A percentile compares a stretch with the other conserved stretches of the same genome.
phyloP scores from a whole-genome alignment of 2,888 invertebrate genomes.

The Strigamia crassipes region DNA sequence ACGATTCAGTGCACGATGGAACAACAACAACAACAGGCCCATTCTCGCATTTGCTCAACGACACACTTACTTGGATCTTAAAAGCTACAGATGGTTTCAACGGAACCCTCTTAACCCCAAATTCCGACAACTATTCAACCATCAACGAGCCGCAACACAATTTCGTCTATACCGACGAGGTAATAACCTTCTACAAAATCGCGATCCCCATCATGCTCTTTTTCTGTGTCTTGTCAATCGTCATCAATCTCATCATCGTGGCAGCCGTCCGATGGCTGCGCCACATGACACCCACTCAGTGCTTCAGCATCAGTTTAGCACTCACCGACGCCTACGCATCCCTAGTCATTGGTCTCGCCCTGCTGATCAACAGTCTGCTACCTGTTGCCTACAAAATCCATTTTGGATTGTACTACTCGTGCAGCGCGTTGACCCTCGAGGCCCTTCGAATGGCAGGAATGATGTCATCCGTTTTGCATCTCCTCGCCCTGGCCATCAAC shows the following conservation, averaged over 20 bases:
- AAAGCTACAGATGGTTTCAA: not conserved
- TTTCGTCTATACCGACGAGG: not conserved
- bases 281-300: constrained; percentile 64
- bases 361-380: constrained; percentile 65
- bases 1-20: not conserved
- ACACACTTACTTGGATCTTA: not conserved
- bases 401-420: constrained; percentile 56
- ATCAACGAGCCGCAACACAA: not conserved
- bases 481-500: constrained; percentile 68
- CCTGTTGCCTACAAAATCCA: constrained; percentile 57
- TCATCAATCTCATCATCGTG: constrained; percentile 65
- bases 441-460: constrained; percentile 65
- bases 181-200: constrained; percentile 53
- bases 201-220: constrained; percentile 59
- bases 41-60: not conserved
- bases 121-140: not conserved
- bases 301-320: constrained; percentile 66
- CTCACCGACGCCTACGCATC: constrained; percentile 67
- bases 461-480: constrained; percentile 68
- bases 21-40: not conserved
- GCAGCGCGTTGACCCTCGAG: constrained; percentile 57
- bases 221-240: constrained; percentile 64
- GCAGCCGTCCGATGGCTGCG: constrained; percentile 65
- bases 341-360: constrained; percentile 62
- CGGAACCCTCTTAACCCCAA: not conserved